Conservation (phyloP, 1,140 invertebrate genomes). For the Heliconius hermathena region DNA sequence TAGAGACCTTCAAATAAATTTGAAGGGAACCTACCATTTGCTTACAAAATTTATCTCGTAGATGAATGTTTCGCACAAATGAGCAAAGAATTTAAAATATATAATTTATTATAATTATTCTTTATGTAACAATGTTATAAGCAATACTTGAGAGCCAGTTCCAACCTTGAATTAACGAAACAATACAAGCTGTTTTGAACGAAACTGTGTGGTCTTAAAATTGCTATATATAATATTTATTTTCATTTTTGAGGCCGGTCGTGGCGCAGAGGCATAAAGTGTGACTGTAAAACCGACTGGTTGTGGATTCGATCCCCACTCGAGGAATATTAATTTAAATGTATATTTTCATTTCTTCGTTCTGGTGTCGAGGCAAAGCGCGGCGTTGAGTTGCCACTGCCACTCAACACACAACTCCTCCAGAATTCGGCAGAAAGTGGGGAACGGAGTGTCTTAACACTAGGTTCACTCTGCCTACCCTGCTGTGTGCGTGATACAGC, state of each 20-base stretch:
- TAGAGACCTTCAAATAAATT: constrained; percentile 51
- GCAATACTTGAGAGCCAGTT: constrained; percentile 30
- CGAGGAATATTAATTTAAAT: too few relatives aligned
- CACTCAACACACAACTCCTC: too few relatives aligned
- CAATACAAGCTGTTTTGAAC: constrained; percentile 29
- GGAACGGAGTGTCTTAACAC: too few relatives aligned
- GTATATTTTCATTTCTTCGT: too few relatives aligned
- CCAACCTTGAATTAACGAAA: constrained; percentile 38
- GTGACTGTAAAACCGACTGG: too few relatives aligned
- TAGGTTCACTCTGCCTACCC: too few relatives aligned
- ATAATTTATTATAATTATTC: constrained; percentile 51
- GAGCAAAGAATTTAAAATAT: constrained; percentile 53
- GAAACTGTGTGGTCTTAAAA: neutral
- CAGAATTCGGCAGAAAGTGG: too few relatives aligned
- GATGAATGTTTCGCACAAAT: constrained; percentile 41
- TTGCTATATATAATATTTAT: neutral
- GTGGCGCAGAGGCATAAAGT: too few relatives aligned
- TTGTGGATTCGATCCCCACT: too few relatives aligned
- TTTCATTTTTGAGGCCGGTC: neutral
- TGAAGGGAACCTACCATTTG: constrained; percentile 58
- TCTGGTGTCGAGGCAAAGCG: too few relatives aligned
- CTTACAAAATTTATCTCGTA: constrained; percentile 50
- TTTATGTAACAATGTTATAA: constrained; percentile 43
- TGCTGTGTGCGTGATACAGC: too few relatives aligned
- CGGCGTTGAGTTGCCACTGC: too few relatives aligned